Evolutionary conservation across 2,797 vertebrate genomes (phyloP).

Genomic region (Salmo trutta): DNA sequence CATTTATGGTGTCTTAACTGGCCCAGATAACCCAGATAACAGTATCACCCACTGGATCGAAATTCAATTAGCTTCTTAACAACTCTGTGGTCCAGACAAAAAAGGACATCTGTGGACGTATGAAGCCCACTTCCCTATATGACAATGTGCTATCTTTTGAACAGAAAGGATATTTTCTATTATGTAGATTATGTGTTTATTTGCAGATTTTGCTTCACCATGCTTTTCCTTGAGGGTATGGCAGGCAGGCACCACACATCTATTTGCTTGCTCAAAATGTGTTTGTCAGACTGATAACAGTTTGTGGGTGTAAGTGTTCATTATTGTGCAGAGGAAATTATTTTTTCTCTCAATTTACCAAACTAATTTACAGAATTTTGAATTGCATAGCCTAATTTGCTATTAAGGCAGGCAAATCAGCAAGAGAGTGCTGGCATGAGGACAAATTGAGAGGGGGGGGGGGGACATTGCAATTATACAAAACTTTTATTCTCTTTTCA

Average conservation of each 20-base stretch:
- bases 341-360: neutral
- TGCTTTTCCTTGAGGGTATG: neutral
- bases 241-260: neutral
- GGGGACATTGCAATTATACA: neutral
- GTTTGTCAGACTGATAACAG: neutral
- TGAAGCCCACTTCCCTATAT: slow-evolving; percentile 25
- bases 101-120: slow-evolving; percentile 53
- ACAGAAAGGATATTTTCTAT: slow-evolving; percentile 14
- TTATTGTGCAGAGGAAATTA: neutral
- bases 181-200: slow-evolving; percentile 7
- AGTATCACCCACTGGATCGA: slow-evolving; percentile 48
- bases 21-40: slow-evolving; percentile 52
- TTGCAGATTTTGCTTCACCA: neutral
- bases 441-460: neutral
- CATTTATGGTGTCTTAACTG: slow-evolving; percentile 68
- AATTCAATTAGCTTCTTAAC: slow-evolving; percentile 50
- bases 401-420: neutral
- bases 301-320: neutral
- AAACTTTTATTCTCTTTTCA: neutral
- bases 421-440: neutral
- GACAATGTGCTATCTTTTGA: slow-evolving; percentile 20
- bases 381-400: neutral
- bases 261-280: neutral
- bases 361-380: neutral
- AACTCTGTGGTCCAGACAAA: slow-evolving; percentile 29